phyloP scores from a whole-genome alignment of 2,888 invertebrate species.

The Syrphus vitripennis region DNA sequence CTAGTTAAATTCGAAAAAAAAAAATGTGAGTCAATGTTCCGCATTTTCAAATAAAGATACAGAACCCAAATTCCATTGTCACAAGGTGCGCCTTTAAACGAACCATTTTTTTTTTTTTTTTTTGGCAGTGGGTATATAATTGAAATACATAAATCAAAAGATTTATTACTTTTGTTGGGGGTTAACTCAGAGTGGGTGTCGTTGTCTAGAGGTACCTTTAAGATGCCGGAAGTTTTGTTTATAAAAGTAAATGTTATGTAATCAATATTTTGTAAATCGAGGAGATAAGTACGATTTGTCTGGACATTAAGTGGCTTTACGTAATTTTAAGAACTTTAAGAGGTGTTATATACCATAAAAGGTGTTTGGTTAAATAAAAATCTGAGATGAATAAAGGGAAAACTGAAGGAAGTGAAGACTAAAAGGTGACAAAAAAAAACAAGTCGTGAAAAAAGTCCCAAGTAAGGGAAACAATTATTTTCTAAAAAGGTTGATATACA shows the following conservation, averaged over 20 bases:
- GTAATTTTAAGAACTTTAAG: neutral
- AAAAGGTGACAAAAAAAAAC: no score
- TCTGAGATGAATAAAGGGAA: no score
- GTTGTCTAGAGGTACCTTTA: neutral
- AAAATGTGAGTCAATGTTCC: slow-evolving; percentile 45
- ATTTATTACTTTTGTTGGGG: slow-evolving; percentile 27
- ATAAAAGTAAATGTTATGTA: slow-evolving; percentile 30
- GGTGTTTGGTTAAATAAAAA: no score
- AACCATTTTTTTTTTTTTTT: slow-evolving; percentile 16
- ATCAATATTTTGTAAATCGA: slow-evolving; percentile 13
- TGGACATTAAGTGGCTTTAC: slow-evolving; percentile 2
- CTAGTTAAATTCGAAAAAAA: neutral
- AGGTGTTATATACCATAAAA: neutral
- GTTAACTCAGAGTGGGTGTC: slow-evolving; percentile 40
- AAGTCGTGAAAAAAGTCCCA: no score
- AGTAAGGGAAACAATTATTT: no score
- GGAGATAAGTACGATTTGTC: slow-evolving; percentile 6
- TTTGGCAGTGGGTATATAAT: neutral
- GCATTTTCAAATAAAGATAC: slow-evolving; percentile 10
- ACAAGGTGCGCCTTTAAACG: slow-evolving; percentile 52
- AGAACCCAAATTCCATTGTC: slow-evolving; percentile 24
- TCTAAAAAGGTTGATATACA: no score
- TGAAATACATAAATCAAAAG: slow-evolving; percentile 50
- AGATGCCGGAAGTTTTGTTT: slow-evolving; percentile 43
- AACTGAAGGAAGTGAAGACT: no score